Conservation (phyloP, 2,113 vertebrate species). For the Anarhynchus alexandrinus region DNA sequence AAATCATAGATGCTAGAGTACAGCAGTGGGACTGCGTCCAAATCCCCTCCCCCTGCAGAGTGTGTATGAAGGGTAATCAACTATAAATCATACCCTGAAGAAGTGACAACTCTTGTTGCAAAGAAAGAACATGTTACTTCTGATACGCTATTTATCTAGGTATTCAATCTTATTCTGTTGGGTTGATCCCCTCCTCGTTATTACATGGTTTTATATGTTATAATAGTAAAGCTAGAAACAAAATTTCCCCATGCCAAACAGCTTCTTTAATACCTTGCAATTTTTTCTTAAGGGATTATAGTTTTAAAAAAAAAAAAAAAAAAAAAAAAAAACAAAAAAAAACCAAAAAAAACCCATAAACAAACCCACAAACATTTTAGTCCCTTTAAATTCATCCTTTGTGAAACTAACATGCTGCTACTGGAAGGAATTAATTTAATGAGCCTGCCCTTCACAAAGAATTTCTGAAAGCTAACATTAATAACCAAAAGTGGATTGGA, state of each 20-base stretch:
- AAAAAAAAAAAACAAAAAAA: too few relatives aligned
- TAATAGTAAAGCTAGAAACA: background rate
- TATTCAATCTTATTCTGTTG: background rate
- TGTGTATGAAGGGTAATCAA: background rate
- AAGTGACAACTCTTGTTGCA: background rate
- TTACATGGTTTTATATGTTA: background rate
- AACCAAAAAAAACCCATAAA: too few relatives aligned
- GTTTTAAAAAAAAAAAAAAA: background rate
- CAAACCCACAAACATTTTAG: background rate
- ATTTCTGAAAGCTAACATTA: slow-evolving; percentile 26
- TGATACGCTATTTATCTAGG: background rate
- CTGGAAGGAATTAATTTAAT: slow-evolving; percentile 33
- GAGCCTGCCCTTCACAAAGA: background rate
- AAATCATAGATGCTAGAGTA: background rate
- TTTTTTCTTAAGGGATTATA: background rate
- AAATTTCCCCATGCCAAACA: background rate
- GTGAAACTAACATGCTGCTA: background rate
- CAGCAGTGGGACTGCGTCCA: background rate
- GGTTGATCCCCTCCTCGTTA: background rate
- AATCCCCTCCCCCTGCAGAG: background rate
- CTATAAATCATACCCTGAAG: background rate
- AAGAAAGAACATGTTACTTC: background rate
- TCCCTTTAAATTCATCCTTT: background rate
- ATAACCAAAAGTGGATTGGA: slow-evolving; percentile 28
- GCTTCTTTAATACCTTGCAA: background rate